Percentiles rank a stretch among this genome's conserved stretches.
Conservation (phyloP, 2,113 vertebrate species). For the Pseudolaguvia tuberculata region DNA sequence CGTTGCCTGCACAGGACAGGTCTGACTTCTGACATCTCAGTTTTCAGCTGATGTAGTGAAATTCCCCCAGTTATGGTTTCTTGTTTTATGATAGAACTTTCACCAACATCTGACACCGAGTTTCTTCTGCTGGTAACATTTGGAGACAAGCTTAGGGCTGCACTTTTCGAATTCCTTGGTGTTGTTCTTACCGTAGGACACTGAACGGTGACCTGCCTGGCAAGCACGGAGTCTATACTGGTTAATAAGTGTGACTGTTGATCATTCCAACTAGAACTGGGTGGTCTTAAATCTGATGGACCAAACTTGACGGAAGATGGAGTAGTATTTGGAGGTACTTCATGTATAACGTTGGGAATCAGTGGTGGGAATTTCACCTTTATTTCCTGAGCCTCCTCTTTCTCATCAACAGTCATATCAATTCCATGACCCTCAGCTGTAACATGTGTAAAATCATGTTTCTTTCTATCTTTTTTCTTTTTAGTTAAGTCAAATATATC, state of each 20-base stretch:
- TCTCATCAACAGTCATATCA: constrained; percentile 59
- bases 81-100: constrained; percentile 48
- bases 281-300: constrained; percentile 37
- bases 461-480: constrained; percentile 58
- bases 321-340: constrained; percentile 9
- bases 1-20: constrained; percentile 36
- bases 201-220: constrained; percentile 3
- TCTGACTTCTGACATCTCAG: constrained; percentile 4
- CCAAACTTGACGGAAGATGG: constrained; percentile 24
- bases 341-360: constrained; percentile 21
- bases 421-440: constrained; percentile 9
- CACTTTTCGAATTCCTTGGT: constrained; percentile 60
- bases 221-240: background rate
- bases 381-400: constrained; percentile 52
- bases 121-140: constrained; percentile 49
- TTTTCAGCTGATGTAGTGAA: constrained; percentile 13
- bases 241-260: constrained; percentile 3
- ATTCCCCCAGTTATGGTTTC: constrained; percentile 1
- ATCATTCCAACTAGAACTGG: constrained; percentile 2
- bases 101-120: constrained; percentile 32
- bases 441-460: constrained; percentile 22
- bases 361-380: constrained; percentile 38
- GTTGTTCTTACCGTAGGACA: constrained; percentile 52
- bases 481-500: constrained; percentile 64
- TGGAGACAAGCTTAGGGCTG: constrained; percentile 44